These are phyloP conservation scores for Trissonchulus latispiculum DNA, from an alignment of 2,888 invertebrate species.

Conservation along the genomic window DNA sequence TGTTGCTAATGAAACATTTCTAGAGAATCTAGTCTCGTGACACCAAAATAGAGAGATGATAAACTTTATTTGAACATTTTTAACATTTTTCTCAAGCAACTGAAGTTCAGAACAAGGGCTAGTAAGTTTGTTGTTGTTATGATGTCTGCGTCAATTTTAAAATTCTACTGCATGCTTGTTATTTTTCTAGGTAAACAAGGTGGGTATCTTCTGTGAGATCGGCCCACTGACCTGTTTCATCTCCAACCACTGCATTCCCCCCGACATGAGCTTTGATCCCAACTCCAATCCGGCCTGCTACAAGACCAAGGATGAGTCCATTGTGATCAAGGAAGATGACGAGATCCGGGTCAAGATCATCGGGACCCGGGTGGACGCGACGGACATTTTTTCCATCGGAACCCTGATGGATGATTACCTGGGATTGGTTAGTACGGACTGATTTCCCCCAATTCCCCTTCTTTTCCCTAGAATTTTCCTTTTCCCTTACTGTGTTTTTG, in stretches of 20 bases:
- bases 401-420: slow-evolving; percentile 98
- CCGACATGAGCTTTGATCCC: slow-evolving; percentile 98
- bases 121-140: no score
- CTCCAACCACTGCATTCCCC: slow-evolving; percentile 83
- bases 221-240: slow-evolving; percentile 97
- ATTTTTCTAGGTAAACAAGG: slow-evolving; percentile 52
- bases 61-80: no score
- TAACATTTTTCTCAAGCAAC: neutral
- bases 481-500: no score
- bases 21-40: no score
- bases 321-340: slow-evolving; percentile 63
- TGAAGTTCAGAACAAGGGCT: neutral
- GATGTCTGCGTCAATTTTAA: no score
- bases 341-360: slow-evolving; percentile 96
- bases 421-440: slow-evolving; percentile 52
- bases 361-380: slow-evolving; percentile 94
- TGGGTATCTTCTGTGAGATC: slow-evolving; percentile 98
- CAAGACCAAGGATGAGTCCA: slow-evolving; percentile 53
- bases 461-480: no score
- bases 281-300: slow-evolving; percentile 95
- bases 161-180: slow-evolving; percentile 1
- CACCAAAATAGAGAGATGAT: no score
- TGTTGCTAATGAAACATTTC: no score
- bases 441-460: no score
- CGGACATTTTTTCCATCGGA: slow-evolving; percentile 99